These are phyloP conservation scores for Nannoperca australis DNA, from an alignment of 2,797 vertebrate genomes.

Conservation along the genomic window DNA sequence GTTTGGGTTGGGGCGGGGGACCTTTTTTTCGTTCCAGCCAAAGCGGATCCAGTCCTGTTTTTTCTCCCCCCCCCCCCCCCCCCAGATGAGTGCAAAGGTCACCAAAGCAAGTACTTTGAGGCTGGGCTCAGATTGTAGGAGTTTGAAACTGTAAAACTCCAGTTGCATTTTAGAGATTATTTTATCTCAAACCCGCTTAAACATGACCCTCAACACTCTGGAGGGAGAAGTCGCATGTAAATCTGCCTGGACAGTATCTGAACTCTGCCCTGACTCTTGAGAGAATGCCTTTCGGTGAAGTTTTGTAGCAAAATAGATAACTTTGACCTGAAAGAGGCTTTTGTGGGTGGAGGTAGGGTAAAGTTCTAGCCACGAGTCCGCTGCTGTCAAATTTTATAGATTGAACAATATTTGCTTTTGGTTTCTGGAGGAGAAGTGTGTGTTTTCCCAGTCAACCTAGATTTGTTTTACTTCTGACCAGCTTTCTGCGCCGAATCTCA, in stretches of 20 bases:
- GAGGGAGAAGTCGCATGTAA: neutral
- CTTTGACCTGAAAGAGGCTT: constrained; percentile 49
- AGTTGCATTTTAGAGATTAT: neutral
- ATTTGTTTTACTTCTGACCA: constrained; percentile 17
- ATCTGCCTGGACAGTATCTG: neutral
- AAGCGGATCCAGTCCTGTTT: constrained; percentile 35
- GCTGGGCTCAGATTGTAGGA: neutral
- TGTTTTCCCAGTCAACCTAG: constrained; percentile 7
- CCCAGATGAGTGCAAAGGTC: constrained; percentile 59
- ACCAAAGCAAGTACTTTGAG: neutral
- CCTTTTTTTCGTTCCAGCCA: constrained; percentile 41
- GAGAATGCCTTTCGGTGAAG: neutral
- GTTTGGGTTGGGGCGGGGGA: neutral
- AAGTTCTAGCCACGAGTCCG: constrained; percentile 52
- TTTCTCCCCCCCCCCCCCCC: too few relatives aligned
- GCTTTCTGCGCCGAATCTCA: constrained; percentile 2
- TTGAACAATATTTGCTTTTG: constrained; percentile 66
- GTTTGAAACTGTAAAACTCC: neutral
- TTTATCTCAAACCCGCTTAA: neutral
- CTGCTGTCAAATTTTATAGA: constrained; percentile 53
- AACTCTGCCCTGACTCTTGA: neutral
- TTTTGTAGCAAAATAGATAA: constrained; percentile 23
- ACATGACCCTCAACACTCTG: neutral
- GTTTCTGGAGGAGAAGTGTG: constrained; percentile 17
- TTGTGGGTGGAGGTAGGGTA: constrained; percentile 57